These are phyloP conservation scores for Scatophagus argus DNA, from an alignment of 2,113 vertebrate genomes.

Conservation along the genomic window DNA sequence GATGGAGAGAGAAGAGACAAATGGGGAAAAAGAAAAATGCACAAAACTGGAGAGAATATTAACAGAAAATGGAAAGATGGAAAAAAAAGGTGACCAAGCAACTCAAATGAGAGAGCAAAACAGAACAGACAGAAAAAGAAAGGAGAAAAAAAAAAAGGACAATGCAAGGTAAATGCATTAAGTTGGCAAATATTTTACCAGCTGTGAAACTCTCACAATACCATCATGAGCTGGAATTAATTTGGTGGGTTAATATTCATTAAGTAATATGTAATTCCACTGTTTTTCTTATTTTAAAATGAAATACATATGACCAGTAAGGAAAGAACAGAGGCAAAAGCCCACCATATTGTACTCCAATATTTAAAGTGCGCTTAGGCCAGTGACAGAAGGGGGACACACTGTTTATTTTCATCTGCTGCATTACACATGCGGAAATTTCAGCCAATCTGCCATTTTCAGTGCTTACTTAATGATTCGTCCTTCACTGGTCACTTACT, in stretches of 20 bases:
- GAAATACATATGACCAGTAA: background rate
- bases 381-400: background rate
- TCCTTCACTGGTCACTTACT: conserved; percentile 17
- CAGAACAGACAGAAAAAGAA: background rate
- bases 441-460: conserved; percentile 9
- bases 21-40: conserved; percentile 64
- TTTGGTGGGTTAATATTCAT: background rate
- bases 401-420: background rate
- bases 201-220: background rate
- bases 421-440: background rate
- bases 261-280: background rate
- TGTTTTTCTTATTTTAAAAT: background rate
- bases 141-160: background rate
- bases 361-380: background rate
- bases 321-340: background rate
- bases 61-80: conserved; percentile 38
- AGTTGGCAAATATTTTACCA: background rate
- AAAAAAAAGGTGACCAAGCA: conserved; percentile 33
- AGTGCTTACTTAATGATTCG: conserved; percentile 25
- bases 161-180: conserved; percentile 1
- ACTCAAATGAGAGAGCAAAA: background rate
- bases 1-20: conserved; percentile 44
- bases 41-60: conserved; percentile 54
- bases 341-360: background rate
- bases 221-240: background rate